Base-by-base conservation (phyloP, 2,113 vertebrate species). In the Cyanoderma ruficeps region DNA sequence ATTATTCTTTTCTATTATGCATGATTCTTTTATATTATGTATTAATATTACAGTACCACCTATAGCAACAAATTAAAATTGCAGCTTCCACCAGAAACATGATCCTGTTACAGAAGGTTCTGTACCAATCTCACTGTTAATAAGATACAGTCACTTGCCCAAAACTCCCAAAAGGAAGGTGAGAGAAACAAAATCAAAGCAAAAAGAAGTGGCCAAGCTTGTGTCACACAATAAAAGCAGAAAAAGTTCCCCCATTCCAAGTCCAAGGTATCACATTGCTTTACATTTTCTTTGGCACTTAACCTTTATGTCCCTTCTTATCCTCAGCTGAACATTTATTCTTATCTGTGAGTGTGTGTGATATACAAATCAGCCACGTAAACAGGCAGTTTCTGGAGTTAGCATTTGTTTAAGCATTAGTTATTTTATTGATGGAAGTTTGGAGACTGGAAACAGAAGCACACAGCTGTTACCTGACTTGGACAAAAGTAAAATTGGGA, bases 31-130 rank as follows among this genome's bases (percentile, higher is more conserved):
- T 72, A 37, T 46, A 33, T 61, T 81, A 70, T 93, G 30, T 47
- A 93, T 95, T 97, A 95, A 96, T 88, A 96, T 97, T 87, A 93
- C 64, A 96, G 91, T 97, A 94, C 95, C 89, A 96, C 80, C 96
- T 97, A 97, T 97, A 94, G 96, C 76, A 97, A 93, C 64, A 95
- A 90, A 97, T 88, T 78, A 93, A 95, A 96, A 95, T 59, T 93
- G 89, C 89, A 96, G 37, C 80, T 87, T 86, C 60, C 68, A 63
- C 71, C 46, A 63, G 22, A 70, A 96, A 63, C 6, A 49, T 3
- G 11, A 69, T 59, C 23, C 35, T 50, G 23, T 65, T 55, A 65
- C 0, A 9, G 31, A 55, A 77, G 21, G 39, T 63, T 90, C 76
- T 81, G 35, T 42, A 55, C 16, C 60, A 81, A 49, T 33, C 42